phyloP scores from a whole-genome alignment of 2,888 invertebrate species.

The Sphaerophoria taeniata region DNA sequence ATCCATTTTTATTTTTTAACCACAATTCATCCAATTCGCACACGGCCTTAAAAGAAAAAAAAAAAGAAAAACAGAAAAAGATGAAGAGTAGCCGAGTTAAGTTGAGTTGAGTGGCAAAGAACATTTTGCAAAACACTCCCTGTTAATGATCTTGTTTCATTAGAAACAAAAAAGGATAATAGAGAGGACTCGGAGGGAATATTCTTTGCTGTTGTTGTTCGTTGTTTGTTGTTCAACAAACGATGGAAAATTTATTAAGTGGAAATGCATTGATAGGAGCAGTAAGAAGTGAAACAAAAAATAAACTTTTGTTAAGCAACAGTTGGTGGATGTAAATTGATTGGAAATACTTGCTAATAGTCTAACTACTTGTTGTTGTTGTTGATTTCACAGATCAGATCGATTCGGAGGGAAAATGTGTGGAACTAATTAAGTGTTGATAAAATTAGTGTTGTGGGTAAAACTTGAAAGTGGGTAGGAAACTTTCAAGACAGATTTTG shows the following conservation, averaged over 20 bases:
- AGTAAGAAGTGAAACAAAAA: neutral
- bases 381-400: neutral
- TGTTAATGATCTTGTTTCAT: constrained; percentile 16
- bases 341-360: constrained; percentile 19
- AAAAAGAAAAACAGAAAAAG: constrained; percentile 2
- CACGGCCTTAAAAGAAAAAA: constrained; percentile 36
- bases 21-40: no score
- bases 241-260: constrained; percentile 35
- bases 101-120: neutral
- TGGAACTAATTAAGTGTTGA: neutral
- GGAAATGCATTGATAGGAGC: constrained; percentile 29
- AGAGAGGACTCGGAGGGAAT: neutral
- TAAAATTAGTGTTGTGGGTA: neutral
- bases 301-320: constrained; percentile 21
- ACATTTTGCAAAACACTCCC: constrained; percentile 25
- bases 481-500: no score
- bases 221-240: constrained; percentile 38
- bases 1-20: no score
- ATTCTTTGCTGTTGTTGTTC: neutral
- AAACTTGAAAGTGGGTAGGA: no score
- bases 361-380: neutral
- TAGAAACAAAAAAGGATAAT: constrained; percentile 20
- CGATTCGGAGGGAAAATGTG: neutral
- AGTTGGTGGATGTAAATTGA: constrained; percentile 11
- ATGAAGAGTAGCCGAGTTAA: neutral